Percentiles rank a stretch among this genome's conserved stretches.
Conservation (phyloP, 2,888 invertebrate genomes). For the Chymomyza caudatula region DNA sequence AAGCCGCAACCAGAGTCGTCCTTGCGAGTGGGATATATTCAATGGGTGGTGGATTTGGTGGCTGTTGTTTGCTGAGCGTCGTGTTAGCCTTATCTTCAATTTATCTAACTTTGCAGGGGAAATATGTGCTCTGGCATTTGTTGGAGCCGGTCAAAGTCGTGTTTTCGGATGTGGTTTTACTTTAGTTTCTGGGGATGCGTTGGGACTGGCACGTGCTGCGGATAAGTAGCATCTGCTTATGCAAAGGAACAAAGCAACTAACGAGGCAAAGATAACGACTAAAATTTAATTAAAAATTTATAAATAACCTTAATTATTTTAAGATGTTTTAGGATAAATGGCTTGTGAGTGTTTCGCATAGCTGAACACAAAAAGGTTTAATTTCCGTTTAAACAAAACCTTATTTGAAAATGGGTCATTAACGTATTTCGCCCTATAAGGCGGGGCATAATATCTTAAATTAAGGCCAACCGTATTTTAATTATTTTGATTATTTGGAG, state of each 20-base stretch:
- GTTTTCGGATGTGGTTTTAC: background rate
- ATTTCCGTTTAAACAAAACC: background rate
- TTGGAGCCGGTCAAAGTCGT: background rate
- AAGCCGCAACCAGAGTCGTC: conserved; percentile 16
- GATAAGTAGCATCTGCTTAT: conserved; percentile 16
- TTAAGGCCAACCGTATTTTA: too few relatives aligned
- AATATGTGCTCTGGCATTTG: conserved; percentile 9
- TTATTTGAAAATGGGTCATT: background rate
- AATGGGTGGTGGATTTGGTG: conserved; percentile 27
- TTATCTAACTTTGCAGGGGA: conserved; percentile 52
- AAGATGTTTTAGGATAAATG: conserved; percentile 5
- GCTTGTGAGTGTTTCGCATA: background rate
- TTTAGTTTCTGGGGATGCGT: background rate
- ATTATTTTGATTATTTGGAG: too few relatives aligned
- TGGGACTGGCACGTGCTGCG: conserved; percentile 18
- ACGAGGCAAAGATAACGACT: conserved; percentile 1
- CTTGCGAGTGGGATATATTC: conserved; percentile 12
- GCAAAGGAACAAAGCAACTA: conserved; percentile 21
- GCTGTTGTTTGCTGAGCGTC: conserved; percentile 23
- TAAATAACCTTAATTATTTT: conserved; percentile 21
- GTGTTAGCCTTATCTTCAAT: conserved; percentile 56
- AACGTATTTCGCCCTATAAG: too few relatives aligned
- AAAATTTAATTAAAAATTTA: conserved; percentile 32
- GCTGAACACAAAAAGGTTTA: background rate
- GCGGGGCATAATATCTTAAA: too few relatives aligned